Evolutionary conservation across 2,113 vertebrate species (phyloP).

Genomic region (Phyllostomus hastatus): DNA sequence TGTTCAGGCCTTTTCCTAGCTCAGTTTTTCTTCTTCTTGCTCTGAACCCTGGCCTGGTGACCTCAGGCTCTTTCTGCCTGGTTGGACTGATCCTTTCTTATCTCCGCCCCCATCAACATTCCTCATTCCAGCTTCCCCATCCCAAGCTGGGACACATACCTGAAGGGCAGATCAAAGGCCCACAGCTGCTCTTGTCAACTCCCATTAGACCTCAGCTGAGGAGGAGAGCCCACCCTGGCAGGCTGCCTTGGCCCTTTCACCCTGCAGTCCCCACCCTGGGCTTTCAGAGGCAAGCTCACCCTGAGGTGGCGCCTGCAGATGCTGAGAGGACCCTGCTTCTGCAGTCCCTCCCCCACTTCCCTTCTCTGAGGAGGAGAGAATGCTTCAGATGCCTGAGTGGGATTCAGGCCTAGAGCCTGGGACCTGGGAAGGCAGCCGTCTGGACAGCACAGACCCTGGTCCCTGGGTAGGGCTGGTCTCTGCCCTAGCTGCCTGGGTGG

Average conservation of each 20-base stretch:
- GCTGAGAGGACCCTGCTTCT: neutral
- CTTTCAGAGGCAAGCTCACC: neutral
- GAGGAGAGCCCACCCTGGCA: conserved; percentile 59
- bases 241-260: conserved; percentile 46
- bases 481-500: neutral
- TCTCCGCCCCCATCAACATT: conserved; percentile 53
- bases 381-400: conserved; percentile 24
- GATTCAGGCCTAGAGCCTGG: neutral
- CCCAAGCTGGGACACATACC: conserved; percentile 54
- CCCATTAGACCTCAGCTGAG: conserved; percentile 57
- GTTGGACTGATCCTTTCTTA: conserved; percentile 55
- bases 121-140: conserved; percentile 45
- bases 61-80: conserved; percentile 46
- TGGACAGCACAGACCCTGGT: neutral
- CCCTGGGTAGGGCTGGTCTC: neutral
- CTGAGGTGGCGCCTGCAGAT: neutral
- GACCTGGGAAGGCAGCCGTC: neutral
- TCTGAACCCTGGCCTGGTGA: conserved; percentile 30
- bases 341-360: neutral
- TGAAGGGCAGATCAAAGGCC: conserved; percentile 65
- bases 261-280: conserved; percentile 16
- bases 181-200: conserved; percentile 65
- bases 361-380: neutral
- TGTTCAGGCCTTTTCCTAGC: neutral
- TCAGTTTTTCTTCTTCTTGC: neutral